phyloP scores from a whole-genome alignment of 23 tunicate species.

The Trididemnum nubilum region DNA sequence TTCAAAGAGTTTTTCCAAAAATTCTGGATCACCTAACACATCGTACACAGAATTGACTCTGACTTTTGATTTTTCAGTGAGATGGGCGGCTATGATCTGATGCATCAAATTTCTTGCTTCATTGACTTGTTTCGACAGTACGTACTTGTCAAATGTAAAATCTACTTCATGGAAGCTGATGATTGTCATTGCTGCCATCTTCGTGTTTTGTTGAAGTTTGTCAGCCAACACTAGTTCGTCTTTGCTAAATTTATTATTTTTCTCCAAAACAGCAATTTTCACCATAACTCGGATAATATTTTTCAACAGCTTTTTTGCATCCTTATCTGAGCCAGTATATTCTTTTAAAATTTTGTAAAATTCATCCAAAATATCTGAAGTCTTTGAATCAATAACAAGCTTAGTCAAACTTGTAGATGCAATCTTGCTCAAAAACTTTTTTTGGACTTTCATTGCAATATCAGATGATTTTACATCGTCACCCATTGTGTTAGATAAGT shows the following conservation, averaged over 20 bases:
- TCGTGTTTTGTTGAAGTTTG: constrained; percentile 58
- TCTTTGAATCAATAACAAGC: constrained; percentile 86
- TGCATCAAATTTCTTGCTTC: constrained; percentile 68
- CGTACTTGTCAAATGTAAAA: constrained; percentile 79
- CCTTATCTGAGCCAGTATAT: constrained; percentile 56
- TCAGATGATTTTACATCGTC: constrained; percentile 81
- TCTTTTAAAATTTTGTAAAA: constrained; percentile 55
- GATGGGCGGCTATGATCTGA: constrained; percentile 61
- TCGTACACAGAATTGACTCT: constrained; percentile 78
- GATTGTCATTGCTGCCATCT: constrained; percentile 77
- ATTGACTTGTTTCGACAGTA: constrained; percentile 77
- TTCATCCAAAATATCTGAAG: constrained; percentile 84
- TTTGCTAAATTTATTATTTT: constrained; percentile 58
- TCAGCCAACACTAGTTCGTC: constrained; percentile 60
- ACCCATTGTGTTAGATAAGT: constrained; percentile 37
- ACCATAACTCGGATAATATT: constrained; percentile 81
- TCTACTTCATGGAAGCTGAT: constrained; percentile 90
- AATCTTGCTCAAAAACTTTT: constrained; percentile 93
- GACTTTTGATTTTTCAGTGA: constrained; percentile 67
- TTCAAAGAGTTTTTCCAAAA: constrained; percentile 75
- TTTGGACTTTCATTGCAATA: constrained; percentile 82
- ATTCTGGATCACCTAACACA: constrained; percentile 78
- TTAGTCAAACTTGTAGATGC: constrained; percentile 85
- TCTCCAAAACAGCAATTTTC: constrained; percentile 66
- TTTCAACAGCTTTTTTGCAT: constrained; percentile 67